phyloP scores from a whole-genome alignment of 2,888 invertebrate genomes.

The Loripinus fragilis region DNA sequence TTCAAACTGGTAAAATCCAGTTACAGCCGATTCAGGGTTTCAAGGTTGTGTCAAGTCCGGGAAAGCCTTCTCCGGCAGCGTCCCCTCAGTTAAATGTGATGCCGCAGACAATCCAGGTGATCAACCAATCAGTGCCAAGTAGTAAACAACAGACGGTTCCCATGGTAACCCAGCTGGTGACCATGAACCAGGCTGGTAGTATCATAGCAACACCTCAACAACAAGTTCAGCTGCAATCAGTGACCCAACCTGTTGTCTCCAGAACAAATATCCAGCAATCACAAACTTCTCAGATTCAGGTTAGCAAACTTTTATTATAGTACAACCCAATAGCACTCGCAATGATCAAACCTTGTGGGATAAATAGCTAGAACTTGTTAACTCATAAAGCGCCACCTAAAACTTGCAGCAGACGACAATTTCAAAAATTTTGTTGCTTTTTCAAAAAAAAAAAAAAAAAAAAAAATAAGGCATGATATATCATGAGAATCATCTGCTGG shows the following conservation, averaged over 20 bases:
- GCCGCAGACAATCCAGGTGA: conserved; percentile 61
- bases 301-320: not conserved
- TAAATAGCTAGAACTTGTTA: too few species aligned
- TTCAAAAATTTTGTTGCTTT: too few species aligned
- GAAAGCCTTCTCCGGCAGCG: conserved; percentile 58
- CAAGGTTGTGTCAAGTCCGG: conserved; percentile 62
- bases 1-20: conserved; percentile 69
- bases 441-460: too few species aligned
- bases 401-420: too few species aligned
- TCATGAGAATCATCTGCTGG: too few species aligned
- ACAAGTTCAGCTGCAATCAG: conserved; percentile 69
- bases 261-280: conserved; percentile 51
- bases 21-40: conserved; percentile 57
- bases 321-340: too few species aligned
- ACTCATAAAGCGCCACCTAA: too few species aligned
- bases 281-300: conserved; percentile 26
- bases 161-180: conserved; percentile 71
- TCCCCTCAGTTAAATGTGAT: conserved; percentile 57
- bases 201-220: conserved; percentile 62
- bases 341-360: too few species aligned
- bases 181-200: conserved; percentile 67
- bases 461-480: too few species aligned
- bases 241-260: conserved; percentile 70
- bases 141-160: conserved; percentile 53
- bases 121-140: conserved; percentile 53